phyloP scores from a whole-genome alignment of 2,888 invertebrate genomes.

The Tetragonula carbonaria region DNA sequence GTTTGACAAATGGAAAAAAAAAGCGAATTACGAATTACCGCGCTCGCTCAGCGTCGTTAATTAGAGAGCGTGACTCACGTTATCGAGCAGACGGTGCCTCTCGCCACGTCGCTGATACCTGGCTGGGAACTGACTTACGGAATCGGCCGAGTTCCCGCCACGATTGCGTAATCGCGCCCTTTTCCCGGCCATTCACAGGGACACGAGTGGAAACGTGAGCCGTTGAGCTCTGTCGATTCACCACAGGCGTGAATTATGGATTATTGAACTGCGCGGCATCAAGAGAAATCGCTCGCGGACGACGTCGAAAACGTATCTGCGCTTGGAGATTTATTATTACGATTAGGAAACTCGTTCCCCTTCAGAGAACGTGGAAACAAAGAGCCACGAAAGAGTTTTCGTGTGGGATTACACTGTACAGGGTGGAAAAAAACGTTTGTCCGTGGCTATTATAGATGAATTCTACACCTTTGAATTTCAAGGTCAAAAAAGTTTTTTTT shows the following conservation, averaged over 20 bases:
- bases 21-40: constrained; percentile 64
- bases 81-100: constrained; percentile 54
- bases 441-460: too few species aligned
- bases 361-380: not conserved
- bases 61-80: constrained; percentile 69
- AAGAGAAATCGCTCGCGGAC: not conserved
- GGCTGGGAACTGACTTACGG: constrained; percentile 32
- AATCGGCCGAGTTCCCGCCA: constrained; percentile 33
- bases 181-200: constrained; percentile 18
- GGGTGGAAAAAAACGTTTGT: too few species aligned
- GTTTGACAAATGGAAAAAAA: constrained; percentile 58
- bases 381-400: not conserved
- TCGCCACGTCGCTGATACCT: constrained; percentile 41
- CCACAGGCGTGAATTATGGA: not conserved
- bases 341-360: not conserved
- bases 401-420: not conserved
- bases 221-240: not conserved
- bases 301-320: not conserved
- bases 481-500: too few species aligned
- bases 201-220: constrained; percentile 13
- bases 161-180: constrained; percentile 47
- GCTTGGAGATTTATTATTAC: not conserved
- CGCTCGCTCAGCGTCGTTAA: constrained; percentile 65
- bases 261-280: constrained; percentile 2
- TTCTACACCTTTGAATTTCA: too few species aligned